phyloP scores from a whole-genome alignment of 2,797 vertebrate genomes.

The Linurgus olivaceus region DNA sequence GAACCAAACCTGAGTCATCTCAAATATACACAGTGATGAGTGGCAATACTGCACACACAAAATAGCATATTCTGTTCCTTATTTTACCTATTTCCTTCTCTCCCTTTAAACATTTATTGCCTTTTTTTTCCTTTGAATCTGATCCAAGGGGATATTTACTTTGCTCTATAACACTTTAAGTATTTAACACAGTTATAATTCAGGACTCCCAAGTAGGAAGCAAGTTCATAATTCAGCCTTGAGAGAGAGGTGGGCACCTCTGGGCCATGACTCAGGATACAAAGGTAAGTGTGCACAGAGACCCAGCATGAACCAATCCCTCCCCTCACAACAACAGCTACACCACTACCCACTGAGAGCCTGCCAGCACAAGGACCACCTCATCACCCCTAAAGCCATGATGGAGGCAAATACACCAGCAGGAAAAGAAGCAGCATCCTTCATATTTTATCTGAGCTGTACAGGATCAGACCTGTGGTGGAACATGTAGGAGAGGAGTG shows the following conservation, averaged over 20 bases:
- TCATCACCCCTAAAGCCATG: neutral
- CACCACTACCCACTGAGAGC: neutral
- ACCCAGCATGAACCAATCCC: neutral
- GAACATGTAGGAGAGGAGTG: neutral
- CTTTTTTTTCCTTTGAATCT: neutral
- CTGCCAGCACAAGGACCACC: neutral
- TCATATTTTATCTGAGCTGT: neutral
- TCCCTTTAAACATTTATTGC: neutral
- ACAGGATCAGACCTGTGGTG: neutral
- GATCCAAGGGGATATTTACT: neutral
- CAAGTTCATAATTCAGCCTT: neutral
- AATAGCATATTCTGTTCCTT: neutral
- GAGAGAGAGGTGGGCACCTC: neutral
- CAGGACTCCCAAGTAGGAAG: constrained; percentile 17
- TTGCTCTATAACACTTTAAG: neutral
- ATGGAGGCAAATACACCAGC: neutral
- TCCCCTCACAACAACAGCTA: neutral
- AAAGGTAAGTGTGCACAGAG: neutral
- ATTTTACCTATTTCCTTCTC: constrained; percentile 27
- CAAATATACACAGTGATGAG: neutral
- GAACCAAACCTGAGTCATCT: neutral
- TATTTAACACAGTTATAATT: neutral
- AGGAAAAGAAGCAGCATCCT: constrained; percentile 2
- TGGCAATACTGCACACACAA: neutral
- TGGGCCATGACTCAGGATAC: neutral